Base-by-base conservation (phyloP, 2,113 vertebrate genomes). In the Hypomesus transpacificus region DNA sequence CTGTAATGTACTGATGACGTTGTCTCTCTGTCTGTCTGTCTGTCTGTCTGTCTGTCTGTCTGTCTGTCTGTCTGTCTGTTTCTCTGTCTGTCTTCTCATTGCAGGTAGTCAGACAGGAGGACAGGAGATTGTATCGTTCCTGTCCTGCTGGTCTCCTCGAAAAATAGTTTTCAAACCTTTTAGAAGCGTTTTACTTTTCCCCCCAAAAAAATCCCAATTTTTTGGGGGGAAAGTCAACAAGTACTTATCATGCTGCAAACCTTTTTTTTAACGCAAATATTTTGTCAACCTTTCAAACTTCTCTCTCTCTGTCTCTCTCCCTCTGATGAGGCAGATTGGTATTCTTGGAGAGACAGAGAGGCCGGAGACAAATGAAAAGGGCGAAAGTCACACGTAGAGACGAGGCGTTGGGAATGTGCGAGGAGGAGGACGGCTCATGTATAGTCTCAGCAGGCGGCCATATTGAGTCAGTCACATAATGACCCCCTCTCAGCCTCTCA, bases 301-400 rank as follows among this genome's bases (percentile, higher is more conserved):
- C 69, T 69, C 21, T 66, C 39, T 46, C 63, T 66, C 31, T 39
- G 18, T 46, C 31, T 54, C 18, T n/a, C 14, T 54, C 16, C 3
- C 14, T 56, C 16, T 63, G 78, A 88, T 83, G 87, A 84, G 81
- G 88, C 87, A 83, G 83, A 89, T 87, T 89, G 87, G 85, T 89
- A 89, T 90, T 86, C 87, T 83, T 80, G 50, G 76, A 85, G 85
- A 84, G 81, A 75, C 86, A 69, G 77, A 77, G 80, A 70, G 80
- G 31, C 9, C 39, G 9, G 72, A 70, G 70, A 28, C 74, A 16
- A 76, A 53, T 50, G 16, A 75, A 50, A 72, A 26, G 66, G 17
- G 65, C 14, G 46, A 26, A 24, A 46, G 28, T 24, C n/a, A 70
- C 26, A 21, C 62, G 62, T 76, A 66, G 58, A 52, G 56, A 34